These are phyloP conservation scores for Nematopogon swammerdamellus DNA, from an alignment of 2,888 invertebrate species.

Conservation along the genomic window DNA sequence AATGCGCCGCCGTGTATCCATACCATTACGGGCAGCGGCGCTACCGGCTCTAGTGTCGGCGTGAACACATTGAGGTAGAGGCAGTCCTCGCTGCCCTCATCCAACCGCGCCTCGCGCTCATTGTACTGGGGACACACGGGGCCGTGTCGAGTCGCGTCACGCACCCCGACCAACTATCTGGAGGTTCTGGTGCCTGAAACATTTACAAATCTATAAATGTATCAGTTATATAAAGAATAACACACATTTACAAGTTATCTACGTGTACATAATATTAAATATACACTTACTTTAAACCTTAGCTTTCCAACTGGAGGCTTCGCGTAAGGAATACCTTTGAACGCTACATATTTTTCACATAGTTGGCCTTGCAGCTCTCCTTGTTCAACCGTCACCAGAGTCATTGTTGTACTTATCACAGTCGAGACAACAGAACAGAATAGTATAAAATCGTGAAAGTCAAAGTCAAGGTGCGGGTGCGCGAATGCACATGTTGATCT, in stretches of 20 bases:
- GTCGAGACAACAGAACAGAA: too few relatives aligned
- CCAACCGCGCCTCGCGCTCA: constrained; percentile 42
- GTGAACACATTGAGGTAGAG: constrained; percentile 68
- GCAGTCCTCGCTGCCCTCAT: constrained; percentile 61
- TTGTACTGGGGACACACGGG: constrained; percentile 46
- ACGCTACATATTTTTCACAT: constrained; percentile 31
- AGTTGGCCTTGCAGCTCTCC: constrained; percentile 32
- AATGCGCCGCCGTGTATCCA: constrained; percentile 53
- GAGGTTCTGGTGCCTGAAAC: constrained; percentile 37
- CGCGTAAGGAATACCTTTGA: constrained; percentile 60
- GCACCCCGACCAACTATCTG: constrained; percentile 35
- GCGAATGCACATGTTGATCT: too few relatives aligned
- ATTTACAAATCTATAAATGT: constrained; percentile 1
- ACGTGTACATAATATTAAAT: constrained; percentile 12
- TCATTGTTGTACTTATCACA: constrained; percentile 19
- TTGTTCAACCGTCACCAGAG: constrained; percentile 26
- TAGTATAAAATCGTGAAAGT: too few relatives aligned
- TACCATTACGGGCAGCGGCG: constrained; percentile 35
- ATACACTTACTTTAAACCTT: constrained; percentile 35
- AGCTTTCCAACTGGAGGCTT: constrained; percentile 54
- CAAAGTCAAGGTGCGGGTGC: too few relatives aligned
- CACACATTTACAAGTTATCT: constrained; percentile 8
- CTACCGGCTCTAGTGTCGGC: constrained; percentile 18
- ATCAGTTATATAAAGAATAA: constrained; percentile 5
- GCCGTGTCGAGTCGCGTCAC: constrained; percentile 36